Conservation (phyloP, 2,888 invertebrate species). For the Ceratothoa steindachneri region DNA sequence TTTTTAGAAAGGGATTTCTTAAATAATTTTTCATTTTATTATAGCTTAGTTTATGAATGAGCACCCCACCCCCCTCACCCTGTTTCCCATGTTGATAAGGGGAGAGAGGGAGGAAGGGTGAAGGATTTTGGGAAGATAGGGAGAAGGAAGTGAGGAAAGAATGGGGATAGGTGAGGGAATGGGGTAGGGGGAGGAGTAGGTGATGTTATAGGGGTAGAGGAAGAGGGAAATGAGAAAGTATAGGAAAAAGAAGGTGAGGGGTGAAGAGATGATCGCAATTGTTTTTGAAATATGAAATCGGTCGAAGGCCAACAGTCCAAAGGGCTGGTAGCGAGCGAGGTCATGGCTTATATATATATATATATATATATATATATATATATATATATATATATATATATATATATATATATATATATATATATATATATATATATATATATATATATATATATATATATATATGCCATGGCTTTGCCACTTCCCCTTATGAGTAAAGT, state of each 20-base stretch:
- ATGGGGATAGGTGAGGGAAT: too few relatives aligned
- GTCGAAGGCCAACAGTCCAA: too few relatives aligned
- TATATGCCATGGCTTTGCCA: too few relatives aligned
- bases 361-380: not conserved
- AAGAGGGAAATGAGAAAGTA: not conserved
- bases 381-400: not conserved
- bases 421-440: not conserved
- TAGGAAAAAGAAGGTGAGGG: not conserved
- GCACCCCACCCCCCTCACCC: not conserved
- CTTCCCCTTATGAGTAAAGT: too few relatives aligned
- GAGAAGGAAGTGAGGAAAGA: too few relatives aligned
- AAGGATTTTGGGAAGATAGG: not conserved
- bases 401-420: not conserved
- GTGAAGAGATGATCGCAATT: not conserved
- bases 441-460: not conserved
- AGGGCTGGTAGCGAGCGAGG: too few relatives aligned
- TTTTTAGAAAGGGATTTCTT: too few relatives aligned
- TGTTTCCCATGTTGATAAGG: not conserved
- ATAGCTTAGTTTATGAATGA: too few relatives aligned
- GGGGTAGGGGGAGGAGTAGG: too few relatives aligned
- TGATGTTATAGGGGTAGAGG: too few relatives aligned
- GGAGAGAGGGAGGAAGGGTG: not conserved
- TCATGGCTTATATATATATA: not conserved
- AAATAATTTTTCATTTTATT: too few relatives aligned
- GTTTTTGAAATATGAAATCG: not conserved